Evolutionary conservation across 2,113 vertebrate genomes (phyloP).

Genomic region (Gorsachius goisagi): DNA sequence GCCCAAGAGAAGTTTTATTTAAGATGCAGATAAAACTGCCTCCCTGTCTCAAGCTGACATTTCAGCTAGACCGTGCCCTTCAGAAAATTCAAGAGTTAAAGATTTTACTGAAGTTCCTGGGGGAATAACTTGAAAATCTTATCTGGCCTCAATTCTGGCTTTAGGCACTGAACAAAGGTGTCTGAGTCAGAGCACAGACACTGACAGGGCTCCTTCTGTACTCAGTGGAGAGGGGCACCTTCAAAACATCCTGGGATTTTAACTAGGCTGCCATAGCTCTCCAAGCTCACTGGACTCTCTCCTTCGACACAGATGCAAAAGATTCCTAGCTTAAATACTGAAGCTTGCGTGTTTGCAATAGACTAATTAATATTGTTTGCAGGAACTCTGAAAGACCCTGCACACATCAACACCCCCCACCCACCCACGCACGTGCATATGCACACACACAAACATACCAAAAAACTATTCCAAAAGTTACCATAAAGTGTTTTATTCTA

Average conservation of each 20-base stretch:
- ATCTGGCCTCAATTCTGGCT: conserved; percentile 38
- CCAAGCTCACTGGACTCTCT: not conserved
- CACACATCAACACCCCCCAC: not conserved
- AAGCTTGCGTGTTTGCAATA: not conserved
- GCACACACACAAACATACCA: no score
- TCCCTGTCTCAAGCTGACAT: not conserved
- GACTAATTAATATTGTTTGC: not conserved
- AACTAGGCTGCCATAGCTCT: not conserved
- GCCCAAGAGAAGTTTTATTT: not conserved
- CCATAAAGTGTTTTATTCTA: not conserved
- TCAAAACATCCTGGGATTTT: not conserved
- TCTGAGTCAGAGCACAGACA: not conserved
- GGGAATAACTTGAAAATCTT: conserved; percentile 25
- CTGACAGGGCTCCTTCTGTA: not conserved
- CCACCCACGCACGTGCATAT: fast-evolving
- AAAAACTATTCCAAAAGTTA: not conserved
- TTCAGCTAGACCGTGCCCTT: conserved; percentile 1
- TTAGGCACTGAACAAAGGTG: not conserved
- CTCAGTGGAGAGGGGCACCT: not conserved
- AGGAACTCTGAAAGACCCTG: not conserved
- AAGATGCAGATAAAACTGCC: not conserved
- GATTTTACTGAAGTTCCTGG: not conserved
- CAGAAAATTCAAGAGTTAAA: conserved; percentile 29
- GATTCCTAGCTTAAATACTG: not conserved
- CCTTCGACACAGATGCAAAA: not conserved